Percentiles rank a stretch among this genome's conserved stretches.
These are phyloP conservation scores for Vidua chalybeata DNA, from an alignment of 2,113 vertebrate species.

Conservation along the genomic window DNA sequence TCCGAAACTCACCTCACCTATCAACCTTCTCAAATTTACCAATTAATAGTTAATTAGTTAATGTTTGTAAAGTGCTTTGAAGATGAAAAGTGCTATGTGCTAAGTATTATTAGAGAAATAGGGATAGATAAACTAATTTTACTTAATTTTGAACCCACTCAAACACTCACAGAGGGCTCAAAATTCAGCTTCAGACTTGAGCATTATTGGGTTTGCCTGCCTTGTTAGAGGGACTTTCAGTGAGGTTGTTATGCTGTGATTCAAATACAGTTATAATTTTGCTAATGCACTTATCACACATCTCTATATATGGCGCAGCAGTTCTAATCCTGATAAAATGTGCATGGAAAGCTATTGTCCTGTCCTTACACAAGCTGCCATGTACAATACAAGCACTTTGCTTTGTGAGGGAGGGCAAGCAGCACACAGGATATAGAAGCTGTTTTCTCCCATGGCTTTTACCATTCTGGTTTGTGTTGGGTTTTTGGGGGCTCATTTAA, in stretches of 20 bases:
- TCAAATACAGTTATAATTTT: conserved; percentile 61
- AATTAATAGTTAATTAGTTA: conserved; percentile 78
- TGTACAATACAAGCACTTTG: neutral
- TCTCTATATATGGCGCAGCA: conserved; percentile 15
- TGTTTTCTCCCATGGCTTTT: neutral
- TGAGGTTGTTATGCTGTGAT: conserved; percentile 26
- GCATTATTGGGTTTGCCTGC: conserved; percentile 23
- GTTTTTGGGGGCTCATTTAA: neutral
- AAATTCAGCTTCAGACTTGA: conserved; percentile 50
- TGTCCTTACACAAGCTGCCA: neutral
- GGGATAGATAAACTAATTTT: conserved; percentile 72
- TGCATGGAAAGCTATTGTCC: conserved; percentile 42
- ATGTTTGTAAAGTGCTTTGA: conserved; percentile 77
- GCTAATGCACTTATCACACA: conserved; percentile 50
- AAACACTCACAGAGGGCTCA: conserved; percentile 27
- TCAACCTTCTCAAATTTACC: conserved; percentile 78
- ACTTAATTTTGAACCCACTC: conserved; percentile 73
- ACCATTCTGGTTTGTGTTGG: neutral
- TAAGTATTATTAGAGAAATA: conserved; percentile 73
- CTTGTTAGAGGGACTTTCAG: neutral
- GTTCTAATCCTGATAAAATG: conserved; percentile 53
- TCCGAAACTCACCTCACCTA: conserved; percentile 78
- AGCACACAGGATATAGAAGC: neutral
- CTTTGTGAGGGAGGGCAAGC: neutral
- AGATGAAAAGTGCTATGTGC: conserved; percentile 73